Percentiles rank a stretch among this genome's conserved stretches.
phyloP scores from a whole-genome alignment of 2,888 invertebrate species.

The Poecilobothrus nobilitatus region DNA sequence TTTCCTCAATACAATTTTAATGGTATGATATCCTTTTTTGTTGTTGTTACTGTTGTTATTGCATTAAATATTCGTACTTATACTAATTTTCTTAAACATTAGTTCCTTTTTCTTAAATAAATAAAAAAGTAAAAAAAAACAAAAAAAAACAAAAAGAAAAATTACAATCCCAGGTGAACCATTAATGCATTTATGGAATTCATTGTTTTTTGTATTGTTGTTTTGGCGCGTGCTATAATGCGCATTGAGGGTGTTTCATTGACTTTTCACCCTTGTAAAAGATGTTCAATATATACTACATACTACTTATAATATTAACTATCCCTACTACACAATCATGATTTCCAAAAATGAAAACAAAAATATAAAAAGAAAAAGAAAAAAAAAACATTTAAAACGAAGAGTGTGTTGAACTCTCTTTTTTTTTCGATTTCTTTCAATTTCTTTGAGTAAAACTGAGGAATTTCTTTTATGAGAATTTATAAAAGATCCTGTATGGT shows the following conservation, averaged over 20 bases:
- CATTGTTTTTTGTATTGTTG: too few relatives aligned
- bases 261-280: constrained; percentile 6
- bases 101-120: too few relatives aligned
- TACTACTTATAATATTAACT: too few relatives aligned
- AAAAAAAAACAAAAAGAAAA: neutral
- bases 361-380: neutral
- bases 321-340: neutral
- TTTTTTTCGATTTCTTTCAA: neutral
- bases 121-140: too few relatives aligned
- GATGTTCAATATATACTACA: neutral
- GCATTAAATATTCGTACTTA: too few relatives aligned
- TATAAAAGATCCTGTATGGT: neutral
- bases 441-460: neutral
- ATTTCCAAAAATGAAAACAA: neutral
- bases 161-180: neutral
- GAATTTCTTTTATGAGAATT: neutral
- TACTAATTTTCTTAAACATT: too few relatives aligned
- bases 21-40: too few relatives aligned
- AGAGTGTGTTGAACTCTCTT: neutral
- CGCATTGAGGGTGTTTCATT: constrained; percentile 8
- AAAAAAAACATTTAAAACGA: too few relatives aligned
- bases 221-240: constrained; percentile 2
- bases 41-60: too few relatives aligned
- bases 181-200: neutral
- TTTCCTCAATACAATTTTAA: too few relatives aligned